Percentiles rank a stretch among this genome's conserved stretches.
phyloP scores from a whole-genome alignment of 2,888 invertebrate species.

The Andrena trimmerana region DNA sequence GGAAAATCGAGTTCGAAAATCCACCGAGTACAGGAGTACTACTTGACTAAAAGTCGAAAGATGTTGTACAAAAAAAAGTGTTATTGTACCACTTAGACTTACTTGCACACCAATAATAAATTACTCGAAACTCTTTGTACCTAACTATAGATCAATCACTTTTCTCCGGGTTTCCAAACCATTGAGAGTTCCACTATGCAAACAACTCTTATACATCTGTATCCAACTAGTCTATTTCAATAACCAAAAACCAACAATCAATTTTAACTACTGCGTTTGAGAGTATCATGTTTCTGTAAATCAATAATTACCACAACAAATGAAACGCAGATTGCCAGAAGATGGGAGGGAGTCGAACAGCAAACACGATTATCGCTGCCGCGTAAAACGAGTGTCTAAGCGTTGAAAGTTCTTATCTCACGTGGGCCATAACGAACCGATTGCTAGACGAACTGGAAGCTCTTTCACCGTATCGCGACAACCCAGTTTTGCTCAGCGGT shows the following conservation, averaged over 20 bases:
- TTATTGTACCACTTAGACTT: no score
- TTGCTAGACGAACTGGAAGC: slow-evolving; percentile 38
- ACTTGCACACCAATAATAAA: no score
- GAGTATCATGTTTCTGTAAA: not conserved
- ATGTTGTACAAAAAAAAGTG: no score
- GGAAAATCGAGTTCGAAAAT: no score
- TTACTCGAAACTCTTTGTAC: no score
- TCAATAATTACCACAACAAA: not conserved
- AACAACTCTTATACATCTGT: no score
- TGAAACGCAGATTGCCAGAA: not conserved
- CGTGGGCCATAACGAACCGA: slow-evolving; percentile 37
- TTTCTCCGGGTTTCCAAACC: no score
- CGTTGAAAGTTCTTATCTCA: slow-evolving; percentile 22
- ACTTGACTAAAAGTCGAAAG: no score
- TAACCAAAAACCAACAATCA: not conserved
- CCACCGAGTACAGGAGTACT: no score
- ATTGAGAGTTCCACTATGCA: no score
- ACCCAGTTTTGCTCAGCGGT: slow-evolving; percentile 41
- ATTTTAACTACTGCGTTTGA: not conserved
- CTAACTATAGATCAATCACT: no score
- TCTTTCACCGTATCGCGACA: slow-evolving; percentile 20
- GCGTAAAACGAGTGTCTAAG: slow-evolving; percentile 11
- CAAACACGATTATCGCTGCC: slow-evolving; percentile 1
- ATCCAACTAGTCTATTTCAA: no score
- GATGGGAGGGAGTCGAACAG: not conserved